Evolutionary conservation across 2,888 invertebrate species (phyloP), one percentile per base, ranked within the genome.

Genomic region (Tetranychus piercei): DNA sequence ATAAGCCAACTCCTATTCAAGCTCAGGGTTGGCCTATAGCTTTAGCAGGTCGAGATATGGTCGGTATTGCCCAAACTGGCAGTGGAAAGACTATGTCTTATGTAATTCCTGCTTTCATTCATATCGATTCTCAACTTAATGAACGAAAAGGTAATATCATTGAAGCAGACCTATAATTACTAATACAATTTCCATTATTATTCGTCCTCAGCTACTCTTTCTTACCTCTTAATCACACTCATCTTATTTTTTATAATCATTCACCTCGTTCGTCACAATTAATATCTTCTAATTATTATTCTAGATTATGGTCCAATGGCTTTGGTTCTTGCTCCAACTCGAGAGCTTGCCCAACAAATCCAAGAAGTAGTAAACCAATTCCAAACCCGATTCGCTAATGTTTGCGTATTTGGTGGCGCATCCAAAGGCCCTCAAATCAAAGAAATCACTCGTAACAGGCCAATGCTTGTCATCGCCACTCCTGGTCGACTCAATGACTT

Each of bases 321-420:
- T 34, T 85, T 96, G 74, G 90, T 94, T 64, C 83, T 96, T 79
- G 94, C 94, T 74, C 92, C 93, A 4, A 93, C 92, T 3, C 86
- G 92, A 80, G 92, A 92, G 82, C 84, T 92, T 73, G 92, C 92
- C 1, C 92, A 92, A 81, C 79, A 79, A 77, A 84, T 84, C 34
- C 82, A 84, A 75, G 82, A 84, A 79, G 96, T 97, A 7, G 94
- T 95, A 0, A 88, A 89, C 77, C 92, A 94, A 80, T 96, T 94
- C 84, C 86, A 89, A 1, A 90, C 92, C 4, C 88, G 89, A 80
- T 90, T 96, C 77, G 87, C 93, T 70, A 93, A 94, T 82, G 94
- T 94, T 2, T 99, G 97, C 83, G 90, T 96, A 44, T 99, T 97
- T 84, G 99, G 99, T 75, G 99, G 99, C 18, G 94, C 96, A 1